These are phyloP conservation scores for Callionymus lyra DNA, from an alignment of 2,113 vertebrate species.

Conservation along the genomic window DNA sequence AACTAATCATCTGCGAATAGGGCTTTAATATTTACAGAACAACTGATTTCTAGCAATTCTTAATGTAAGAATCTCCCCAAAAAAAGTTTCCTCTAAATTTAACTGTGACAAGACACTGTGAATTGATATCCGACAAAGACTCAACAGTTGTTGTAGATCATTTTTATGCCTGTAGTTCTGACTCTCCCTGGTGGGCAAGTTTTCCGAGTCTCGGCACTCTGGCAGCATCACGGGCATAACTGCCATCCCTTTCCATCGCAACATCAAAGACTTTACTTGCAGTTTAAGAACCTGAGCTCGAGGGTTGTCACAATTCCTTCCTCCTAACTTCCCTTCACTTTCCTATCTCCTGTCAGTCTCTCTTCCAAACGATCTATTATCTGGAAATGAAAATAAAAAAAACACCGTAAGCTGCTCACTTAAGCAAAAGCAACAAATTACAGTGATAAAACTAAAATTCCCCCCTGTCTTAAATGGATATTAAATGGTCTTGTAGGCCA, in stretches of 20 bases:
- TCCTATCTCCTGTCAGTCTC: background rate
- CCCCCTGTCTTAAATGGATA: too few species aligned
- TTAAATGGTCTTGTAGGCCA: too few species aligned
- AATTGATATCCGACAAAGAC: too few species aligned
- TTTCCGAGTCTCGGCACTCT: constrained; percentile 27
- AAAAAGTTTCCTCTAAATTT: too few species aligned
- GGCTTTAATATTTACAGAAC: too few species aligned
- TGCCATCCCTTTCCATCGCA: constrained; percentile 47
- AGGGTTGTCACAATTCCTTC: constrained; percentile 11
- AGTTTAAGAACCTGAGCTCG: constrained; percentile 16
- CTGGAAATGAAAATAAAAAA: constrained; percentile 11
- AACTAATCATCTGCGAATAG: too few species aligned
- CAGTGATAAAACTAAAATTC: too few species aligned
- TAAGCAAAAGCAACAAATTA: too few species aligned
- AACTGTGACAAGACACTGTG: too few species aligned
- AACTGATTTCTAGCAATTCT: too few species aligned
- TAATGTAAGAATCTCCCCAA: too few species aligned
- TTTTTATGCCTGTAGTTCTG: constrained; percentile 8
- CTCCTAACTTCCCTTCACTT: constrained; percentile 6
- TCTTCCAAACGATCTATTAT: background rate
- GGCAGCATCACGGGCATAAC: constrained; percentile 33
- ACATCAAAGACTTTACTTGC: constrained; percentile 41
- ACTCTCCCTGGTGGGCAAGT: constrained; percentile 12
- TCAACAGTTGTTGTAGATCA: constrained; percentile 5
- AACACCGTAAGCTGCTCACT: constrained; percentile 7